Evolutionary conservation across 2,888 invertebrate genomes (phyloP), one percentile per base, ranked within the genome.

Genomic region (Alcis repandata): DNA sequence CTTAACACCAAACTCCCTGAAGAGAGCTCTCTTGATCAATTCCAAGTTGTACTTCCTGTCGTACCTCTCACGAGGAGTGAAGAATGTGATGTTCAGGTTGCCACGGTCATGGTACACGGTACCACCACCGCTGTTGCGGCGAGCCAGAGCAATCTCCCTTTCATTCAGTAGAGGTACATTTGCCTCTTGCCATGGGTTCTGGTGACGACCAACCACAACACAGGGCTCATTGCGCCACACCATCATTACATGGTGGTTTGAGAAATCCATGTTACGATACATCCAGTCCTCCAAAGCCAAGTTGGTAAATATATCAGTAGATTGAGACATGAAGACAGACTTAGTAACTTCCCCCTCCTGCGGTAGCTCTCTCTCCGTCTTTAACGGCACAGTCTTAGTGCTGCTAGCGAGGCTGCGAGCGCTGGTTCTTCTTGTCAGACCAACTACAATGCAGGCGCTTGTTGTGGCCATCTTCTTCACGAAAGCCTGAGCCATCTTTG

Each of bases 211-310:
- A 84, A 99, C 96, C 6, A 99, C 99, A 59, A 99, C 97, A 84
- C 98, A 97, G 0, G 99, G 99, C 73, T 96, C 95, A 87, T 99
- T 99, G 59, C 96, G 95, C 98, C 99, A 99, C 62, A 99, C 92
- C 88, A 99, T 95, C 84, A 99, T 93, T 2, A 98, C 94, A 86
- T 98, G 97, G 82, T 97, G 97, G 67, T 96, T 95, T 6, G 94
- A 94, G 76, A 98, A 97, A 85, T 98, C 96, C 86, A 96, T 96
- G 83, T 98, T 97, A 60, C 95, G 95, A 89, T 98, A 99, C 79
- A 99, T 94, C 98, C 99, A 99, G 87, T 99, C 98, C 89, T 99
- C 99, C 63, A 99, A 89, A 3, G 99, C 99, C 79, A 99, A 92
- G 91, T 99, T 99, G 10, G 97, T 96, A 84, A 95, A 98, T 73